Evolutionary conservation across 2,888 invertebrate species (phyloP).

Genomic region (Lepidocyrtinus sp.): DNA sequence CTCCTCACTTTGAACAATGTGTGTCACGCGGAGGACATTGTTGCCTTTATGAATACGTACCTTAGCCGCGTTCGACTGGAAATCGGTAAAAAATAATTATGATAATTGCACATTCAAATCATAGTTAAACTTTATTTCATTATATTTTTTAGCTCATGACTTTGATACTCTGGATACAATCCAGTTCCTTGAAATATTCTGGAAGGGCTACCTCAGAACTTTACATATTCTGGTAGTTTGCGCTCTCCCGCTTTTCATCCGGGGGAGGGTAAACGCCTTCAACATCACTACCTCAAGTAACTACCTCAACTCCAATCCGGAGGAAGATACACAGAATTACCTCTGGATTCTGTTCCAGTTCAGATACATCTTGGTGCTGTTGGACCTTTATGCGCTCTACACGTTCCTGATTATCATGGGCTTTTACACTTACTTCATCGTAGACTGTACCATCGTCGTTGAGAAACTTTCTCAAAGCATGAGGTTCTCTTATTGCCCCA

Average conservation of each 20-base stretch:
- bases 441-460: constrained; percentile 56
- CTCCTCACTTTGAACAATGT: constrained; percentile 51
- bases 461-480: constrained; percentile 55
- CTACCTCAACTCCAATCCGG: too few species aligned
- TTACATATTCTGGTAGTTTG: constrained; percentile 43
- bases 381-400: constrained; percentile 49
- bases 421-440: constrained; percentile 56
- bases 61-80: constrained; percentile 46
- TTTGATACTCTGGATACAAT: constrained; percentile 50
- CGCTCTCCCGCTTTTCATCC: constrained; percentile 40
- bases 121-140: constrained; percentile 7
- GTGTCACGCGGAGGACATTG: constrained; percentile 48
- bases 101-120: not conserved
- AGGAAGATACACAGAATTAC: too few species aligned
- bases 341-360: too few species aligned
- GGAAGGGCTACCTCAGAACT: constrained; percentile 55
- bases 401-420: constrained; percentile 51
- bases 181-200: constrained; percentile 48
- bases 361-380: constrained; percentile 36
- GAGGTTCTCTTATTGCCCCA: constrained; percentile 43
- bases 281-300: not conserved
- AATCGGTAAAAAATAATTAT: constrained; percentile 30
- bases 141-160: constrained; percentile 23
- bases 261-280: constrained; percentile 14
- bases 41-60: constrained; percentile 56